These are phyloP conservation scores for Archegozetes longisetosus DNA, from an alignment of 1,140 invertebrate species.

Conservation along the genomic window DNA sequence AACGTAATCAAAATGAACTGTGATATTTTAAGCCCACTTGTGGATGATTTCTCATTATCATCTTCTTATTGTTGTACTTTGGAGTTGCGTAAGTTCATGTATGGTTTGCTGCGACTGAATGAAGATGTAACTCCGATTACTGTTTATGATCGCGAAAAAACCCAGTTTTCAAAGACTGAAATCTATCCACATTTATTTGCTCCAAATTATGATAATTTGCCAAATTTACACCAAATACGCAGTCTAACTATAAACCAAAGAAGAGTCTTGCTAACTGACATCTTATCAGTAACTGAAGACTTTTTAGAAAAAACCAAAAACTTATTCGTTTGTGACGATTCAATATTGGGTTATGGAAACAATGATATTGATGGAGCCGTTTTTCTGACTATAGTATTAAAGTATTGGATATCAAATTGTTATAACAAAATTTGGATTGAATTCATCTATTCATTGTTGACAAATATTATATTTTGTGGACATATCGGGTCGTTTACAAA, in stretches of 20 bases:
- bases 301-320: not conserved
- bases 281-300: not conserved
- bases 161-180: not conserved
- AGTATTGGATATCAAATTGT: not conserved
- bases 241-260: not conserved
- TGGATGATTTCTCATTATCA: not conserved
- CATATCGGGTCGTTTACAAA: not conserved
- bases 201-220: not conserved
- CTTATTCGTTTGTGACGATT: not conserved
- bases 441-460: not conserved
- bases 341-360: not conserved
- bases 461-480: not conserved
- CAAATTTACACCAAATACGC: not conserved
- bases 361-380: not conserved
- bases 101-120: not conserved
- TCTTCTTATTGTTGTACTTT: not conserved
- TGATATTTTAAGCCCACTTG: not conserved
- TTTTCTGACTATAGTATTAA: not conserved
- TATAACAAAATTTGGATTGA: not conserved
- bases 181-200: not conserved
- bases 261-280: not conserved
- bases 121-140: not conserved
- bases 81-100: not conserved
- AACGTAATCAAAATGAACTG: not conserved
- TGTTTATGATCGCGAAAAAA: not conserved